Base-by-base conservation (phyloP, 1,140 invertebrate genomes). In the Tenebrio molitor region DNA sequence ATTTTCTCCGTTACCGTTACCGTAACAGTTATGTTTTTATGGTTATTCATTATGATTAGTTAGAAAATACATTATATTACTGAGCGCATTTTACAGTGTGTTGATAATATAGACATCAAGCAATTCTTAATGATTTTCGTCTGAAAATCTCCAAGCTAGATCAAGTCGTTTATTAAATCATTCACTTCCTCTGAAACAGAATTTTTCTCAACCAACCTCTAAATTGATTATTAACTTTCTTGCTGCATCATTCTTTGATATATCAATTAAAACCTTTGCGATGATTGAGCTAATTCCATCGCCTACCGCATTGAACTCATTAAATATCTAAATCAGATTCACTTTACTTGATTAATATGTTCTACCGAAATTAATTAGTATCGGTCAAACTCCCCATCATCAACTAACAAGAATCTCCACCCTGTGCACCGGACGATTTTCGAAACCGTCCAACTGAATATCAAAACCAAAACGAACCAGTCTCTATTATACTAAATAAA, bases 301-400 rank as follows among this genome's bases (percentile, higher is more conserved):
- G 50, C 50, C 50, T 58, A 58, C 50, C 50, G 50, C 50, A 58
- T 29, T 58, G 21, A 58, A 25, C 12, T 58, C 50, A 58, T 58
- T 58, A 58, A 58, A 23, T 58, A 25, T 15, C 23, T 58, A 58
- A 58, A 58, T 58, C 50, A 29, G 23, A 58, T 25, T 58, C 50
- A 29, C 23, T 25, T 58, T 23, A 29, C 23, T 58, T 58, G 50
- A 58, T 58, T 58, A 58, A 58, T 58, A 58, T 23, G 50, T 29
- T 58, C 50, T 58, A 58, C 50, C 19, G 50, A 58, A 58, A 58
- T 58, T 58, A 58, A 58, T 58, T 58, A 58, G 42, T 15, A 15
- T 46, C 14, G 16, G 42, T 46, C 42, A 46, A 46, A 46, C 21
- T 25, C 21, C 36, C n/a, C 36, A 39, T 39, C 36, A 39, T 33